Evolutionary conservation across 1,140 invertebrate genomes (phyloP).

Genomic region (Pogonognathellus flavescens): DNA sequence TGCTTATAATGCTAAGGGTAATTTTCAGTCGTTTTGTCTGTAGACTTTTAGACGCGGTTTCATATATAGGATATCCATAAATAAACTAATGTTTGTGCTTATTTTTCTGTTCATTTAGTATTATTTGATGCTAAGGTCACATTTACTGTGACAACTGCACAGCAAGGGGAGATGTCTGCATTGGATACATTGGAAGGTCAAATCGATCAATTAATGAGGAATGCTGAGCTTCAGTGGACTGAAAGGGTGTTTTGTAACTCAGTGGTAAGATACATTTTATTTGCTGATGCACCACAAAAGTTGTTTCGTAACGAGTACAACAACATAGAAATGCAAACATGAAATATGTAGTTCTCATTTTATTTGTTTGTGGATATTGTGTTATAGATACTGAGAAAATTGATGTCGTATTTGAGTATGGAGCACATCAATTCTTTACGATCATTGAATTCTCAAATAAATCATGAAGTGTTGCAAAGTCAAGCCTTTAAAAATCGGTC

Average conservation of each 20-base stretch:
- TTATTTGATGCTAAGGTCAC: too few relatives aligned
- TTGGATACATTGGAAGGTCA: neutral
- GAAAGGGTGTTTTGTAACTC: conserved; percentile 12
- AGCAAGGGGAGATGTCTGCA: neutral
- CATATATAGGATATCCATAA: too few relatives aligned
- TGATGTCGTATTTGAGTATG: neutral
- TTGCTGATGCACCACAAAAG: neutral
- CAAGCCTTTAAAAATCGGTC: conserved; percentile 1
- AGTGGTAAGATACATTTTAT: neutral
- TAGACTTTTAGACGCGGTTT: too few relatives aligned
- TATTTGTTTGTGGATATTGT: neutral
- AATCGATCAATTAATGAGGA: neutral
- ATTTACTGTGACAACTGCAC: neutral
- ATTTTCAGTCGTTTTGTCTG: too few relatives aligned
- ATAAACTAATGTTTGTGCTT: too few relatives aligned
- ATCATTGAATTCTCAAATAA: neutral
- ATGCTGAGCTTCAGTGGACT: neutral
- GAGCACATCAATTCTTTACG: neutral
- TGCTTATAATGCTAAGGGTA: too few relatives aligned
- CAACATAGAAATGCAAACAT: too few relatives aligned
- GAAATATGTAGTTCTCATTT: too few relatives aligned
- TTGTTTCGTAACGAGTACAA: too few relatives aligned
- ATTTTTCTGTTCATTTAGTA: too few relatives aligned
- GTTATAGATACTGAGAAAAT: conserved; percentile 14
- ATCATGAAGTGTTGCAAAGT: neutral